These are phyloP conservation scores for Aerospiza tachiro DNA, from an alignment of 2,797 vertebrate species.

Conservation along the genomic window DNA sequence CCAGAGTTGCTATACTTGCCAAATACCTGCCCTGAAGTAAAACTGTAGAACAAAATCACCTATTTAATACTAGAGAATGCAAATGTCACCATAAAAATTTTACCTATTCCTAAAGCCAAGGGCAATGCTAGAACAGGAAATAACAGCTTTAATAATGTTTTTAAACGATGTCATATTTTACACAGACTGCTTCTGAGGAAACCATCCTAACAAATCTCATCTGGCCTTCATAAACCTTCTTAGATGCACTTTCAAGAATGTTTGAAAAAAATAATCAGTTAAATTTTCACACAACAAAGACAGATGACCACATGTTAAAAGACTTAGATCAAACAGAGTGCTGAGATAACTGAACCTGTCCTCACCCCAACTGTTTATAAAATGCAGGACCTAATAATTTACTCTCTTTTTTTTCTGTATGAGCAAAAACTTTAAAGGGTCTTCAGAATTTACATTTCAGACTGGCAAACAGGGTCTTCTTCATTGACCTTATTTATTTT, in stretches of 20 bases:
- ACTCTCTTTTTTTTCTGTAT: not conserved
- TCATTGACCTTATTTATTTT: slow-evolving; percentile 43
- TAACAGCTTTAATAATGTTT: not conserved
- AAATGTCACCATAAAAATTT: slow-evolving; percentile 21
- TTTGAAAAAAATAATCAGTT: not conserved
- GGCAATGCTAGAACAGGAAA: not conserved
- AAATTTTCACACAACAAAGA: not conserved
- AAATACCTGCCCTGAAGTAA: slow-evolving; percentile 31
- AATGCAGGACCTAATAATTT: not conserved
- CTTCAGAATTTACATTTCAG: slow-evolving; percentile 29
- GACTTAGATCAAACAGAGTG: not conserved
- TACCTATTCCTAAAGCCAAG: slow-evolving; percentile 2
- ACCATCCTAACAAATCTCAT: slow-evolving; percentile 3
- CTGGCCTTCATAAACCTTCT: not conserved
- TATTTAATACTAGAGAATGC: slow-evolving; percentile 1
- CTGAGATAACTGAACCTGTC: not conserved
- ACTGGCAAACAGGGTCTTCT: not conserved
- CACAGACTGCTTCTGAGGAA: slow-evolving; percentile 17
- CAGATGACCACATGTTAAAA: not conserved
- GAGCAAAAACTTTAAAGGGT: not conserved
- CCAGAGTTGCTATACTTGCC: not conserved
- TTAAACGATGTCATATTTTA: not conserved
- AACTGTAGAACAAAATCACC: not conserved
- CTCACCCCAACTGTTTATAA: not conserved
- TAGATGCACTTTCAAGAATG: not conserved